Base-by-base conservation (phyloP, 2,888 invertebrate species). In the Heliothis peltigera region DNA sequence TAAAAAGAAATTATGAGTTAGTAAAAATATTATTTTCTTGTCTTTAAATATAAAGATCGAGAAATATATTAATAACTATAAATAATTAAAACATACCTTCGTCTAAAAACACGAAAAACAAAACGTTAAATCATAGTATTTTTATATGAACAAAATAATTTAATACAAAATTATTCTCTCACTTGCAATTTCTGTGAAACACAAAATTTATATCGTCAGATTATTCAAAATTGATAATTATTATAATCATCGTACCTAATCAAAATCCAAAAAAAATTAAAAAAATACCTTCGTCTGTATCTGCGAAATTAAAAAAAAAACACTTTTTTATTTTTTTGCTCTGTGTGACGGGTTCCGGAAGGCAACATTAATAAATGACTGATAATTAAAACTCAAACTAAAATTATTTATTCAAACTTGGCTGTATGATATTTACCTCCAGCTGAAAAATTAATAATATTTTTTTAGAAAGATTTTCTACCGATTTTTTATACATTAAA, bases 41-140 rank as follows among this genome's bases (percentile, higher is more conserved):
- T n/a, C n/a, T n/a, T n/a, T n/a, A n/a, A n/a, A n/a, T n/a, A n/a
- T n/a, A n/a, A n/a, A n/a, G n/a, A n/a, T n/a, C n/a, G n/a, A n/a
- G n/a, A n/a, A n/a, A n/a, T n/a, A n/a, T n/a, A n/a, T n/a, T n/a
- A n/a, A n/a, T n/a, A n/a, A 12, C 4, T 15, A 25, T 0, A 7
- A 22, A 25, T 19, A 19, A 18, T 10, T n/a, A 18, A 15, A 47
- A 46, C 43, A 82, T 77, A 85, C 85, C 79, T 68, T 86, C 85
- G 32, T 61, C 85, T 84, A 51, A 18, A 82, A 80, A 51, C 10
- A 18, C 4, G 35, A 43, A 57, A 32, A 15, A 42, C 4, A 39
- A 39, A 25, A 18, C 1, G 42, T 10, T 1, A 18, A 7, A 53
- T n/a, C n/a, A n/a, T n/a, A 52, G 21, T 21, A 54, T 19, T 81